Conservation (phyloP, 2,797 vertebrate genomes). For the Mustela erminea region DNA sequence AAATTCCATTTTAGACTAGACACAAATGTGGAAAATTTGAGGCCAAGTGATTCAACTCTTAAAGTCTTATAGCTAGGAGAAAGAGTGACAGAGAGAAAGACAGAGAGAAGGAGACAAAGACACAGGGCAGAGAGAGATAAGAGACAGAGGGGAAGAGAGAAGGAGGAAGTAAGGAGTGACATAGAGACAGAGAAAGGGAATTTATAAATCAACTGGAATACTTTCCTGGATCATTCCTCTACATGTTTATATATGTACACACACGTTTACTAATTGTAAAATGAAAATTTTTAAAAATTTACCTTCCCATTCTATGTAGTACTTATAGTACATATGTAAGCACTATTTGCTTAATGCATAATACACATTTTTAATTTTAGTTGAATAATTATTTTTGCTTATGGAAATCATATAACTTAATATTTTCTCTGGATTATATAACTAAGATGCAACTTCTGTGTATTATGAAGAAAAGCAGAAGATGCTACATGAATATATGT, state of each 20-base stretch:
- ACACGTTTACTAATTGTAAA: background rate
- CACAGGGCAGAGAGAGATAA: background rate
- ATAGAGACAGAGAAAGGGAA: background rate
- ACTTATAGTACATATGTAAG: background rate
- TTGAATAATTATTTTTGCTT: constrained; percentile 33
- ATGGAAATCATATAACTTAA: background rate
- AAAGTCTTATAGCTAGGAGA: constrained; percentile 39
- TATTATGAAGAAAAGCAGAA: background rate
- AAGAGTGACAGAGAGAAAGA: background rate
- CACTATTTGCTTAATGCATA: background rate
- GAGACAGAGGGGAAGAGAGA: background rate
- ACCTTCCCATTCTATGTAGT: background rate
- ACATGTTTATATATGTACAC: background rate
- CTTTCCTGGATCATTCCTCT: background rate
- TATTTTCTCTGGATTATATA: background rate
- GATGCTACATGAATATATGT: background rate
- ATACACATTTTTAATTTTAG: background rate
- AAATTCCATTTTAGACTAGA: constrained; percentile 80
- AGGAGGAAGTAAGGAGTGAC: background rate
- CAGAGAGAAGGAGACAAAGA: background rate
- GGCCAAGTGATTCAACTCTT: constrained; percentile 64
- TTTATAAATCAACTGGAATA: background rate
- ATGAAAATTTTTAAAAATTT: background rate
- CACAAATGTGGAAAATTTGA: constrained; percentile 80
- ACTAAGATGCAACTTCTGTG: background rate